Evolutionary conservation across 2,797 vertebrate genomes (phyloP).

Genomic region (Poeciliopsis turneri): DNA sequence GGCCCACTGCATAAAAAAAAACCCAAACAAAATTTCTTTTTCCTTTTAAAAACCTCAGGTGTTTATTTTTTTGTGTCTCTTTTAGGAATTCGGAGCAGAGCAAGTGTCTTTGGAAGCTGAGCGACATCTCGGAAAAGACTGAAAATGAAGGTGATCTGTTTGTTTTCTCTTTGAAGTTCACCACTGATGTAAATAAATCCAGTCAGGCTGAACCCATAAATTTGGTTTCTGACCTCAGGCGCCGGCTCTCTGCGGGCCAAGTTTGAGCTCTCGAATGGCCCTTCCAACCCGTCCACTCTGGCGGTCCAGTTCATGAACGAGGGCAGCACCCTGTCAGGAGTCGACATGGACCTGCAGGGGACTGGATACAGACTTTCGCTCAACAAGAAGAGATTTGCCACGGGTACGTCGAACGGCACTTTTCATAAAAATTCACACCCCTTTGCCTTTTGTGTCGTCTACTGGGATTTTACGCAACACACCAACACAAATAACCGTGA

Average conservation of each 20-base stretch:
- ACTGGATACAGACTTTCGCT: constrained; percentile 93
- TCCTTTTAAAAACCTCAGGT: background rate
- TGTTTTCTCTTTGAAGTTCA: background rate
- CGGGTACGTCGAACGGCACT: constrained; percentile 77
- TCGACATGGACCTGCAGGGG: constrained; percentile 91
- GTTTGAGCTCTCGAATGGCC: constrained; percentile 93
- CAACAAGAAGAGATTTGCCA: constrained; percentile 95
- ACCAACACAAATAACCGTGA: background rate
- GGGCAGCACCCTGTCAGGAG: constrained; percentile 91
- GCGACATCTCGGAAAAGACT: constrained; percentile 93
- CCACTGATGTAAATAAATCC: no score
- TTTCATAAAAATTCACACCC: background rate
- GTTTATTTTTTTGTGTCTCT: constrained; percentile 17
- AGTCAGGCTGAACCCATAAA: no score
- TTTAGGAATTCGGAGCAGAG: constrained; percentile 94
- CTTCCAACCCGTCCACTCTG: constrained; percentile 90
- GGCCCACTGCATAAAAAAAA: background rate
- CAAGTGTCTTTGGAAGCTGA: constrained; percentile 95
- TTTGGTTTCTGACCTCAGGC: constrained; percentile 78
- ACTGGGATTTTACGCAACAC: background rate
- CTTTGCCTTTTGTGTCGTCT: background rate
- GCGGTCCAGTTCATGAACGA: constrained; percentile 96
- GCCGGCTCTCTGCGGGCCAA: constrained; percentile 94
- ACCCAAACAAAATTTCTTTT: background rate
- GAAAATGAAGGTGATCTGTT: constrained; percentile 89